Evolutionary conservation across 2,113 vertebrate species (phyloP).

Genomic region (Muscicapa adusta): DNA sequence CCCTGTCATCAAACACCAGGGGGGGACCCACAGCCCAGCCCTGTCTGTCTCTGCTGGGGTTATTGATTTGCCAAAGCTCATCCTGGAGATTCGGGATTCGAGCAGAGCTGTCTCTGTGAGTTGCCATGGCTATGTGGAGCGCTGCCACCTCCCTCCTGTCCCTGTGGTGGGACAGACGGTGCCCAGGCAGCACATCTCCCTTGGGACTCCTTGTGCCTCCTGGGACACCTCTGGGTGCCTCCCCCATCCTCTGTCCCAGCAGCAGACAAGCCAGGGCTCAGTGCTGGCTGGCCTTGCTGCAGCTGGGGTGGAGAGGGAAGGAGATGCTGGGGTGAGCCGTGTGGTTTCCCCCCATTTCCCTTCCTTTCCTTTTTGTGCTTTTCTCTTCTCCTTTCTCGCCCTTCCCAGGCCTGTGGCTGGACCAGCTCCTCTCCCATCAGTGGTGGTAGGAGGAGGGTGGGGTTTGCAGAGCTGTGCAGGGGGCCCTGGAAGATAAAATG

Average conservation of each 20-base stretch:
- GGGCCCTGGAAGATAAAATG: rapidly evolving
- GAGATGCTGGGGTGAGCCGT: not conserved
- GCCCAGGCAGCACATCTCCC: not conserved
- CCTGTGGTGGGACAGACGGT: rapidly evolving
- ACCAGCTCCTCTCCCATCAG: not conserved
- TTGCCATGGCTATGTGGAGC: conserved; percentile 48
- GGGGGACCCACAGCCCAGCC: not conserved
- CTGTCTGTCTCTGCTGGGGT: not conserved
- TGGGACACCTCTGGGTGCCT: rapidly evolving
- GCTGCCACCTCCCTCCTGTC: conserved; percentile 18
- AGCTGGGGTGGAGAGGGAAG: not conserved
- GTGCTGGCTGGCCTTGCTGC: rapidly evolving
- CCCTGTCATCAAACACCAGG: rapidly evolving
- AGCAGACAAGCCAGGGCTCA: not conserved
- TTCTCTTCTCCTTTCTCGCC: not conserved
- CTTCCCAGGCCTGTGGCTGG: not conserved
- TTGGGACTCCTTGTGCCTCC: rapidly evolving
- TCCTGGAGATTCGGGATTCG: conserved; percentile 20
- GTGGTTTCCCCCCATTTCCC: not conserved
- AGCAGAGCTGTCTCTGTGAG: not conserved
- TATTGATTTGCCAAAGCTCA: conserved; percentile 32
- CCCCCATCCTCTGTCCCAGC: not conserved
- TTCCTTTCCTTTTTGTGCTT: not conserved
- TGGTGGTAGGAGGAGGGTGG: rapidly evolving
- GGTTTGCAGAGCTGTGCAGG: not conserved